Evolutionary conservation across 1,140 invertebrate species (phyloP).

Genomic region (Drosophila jambulina): DNA sequence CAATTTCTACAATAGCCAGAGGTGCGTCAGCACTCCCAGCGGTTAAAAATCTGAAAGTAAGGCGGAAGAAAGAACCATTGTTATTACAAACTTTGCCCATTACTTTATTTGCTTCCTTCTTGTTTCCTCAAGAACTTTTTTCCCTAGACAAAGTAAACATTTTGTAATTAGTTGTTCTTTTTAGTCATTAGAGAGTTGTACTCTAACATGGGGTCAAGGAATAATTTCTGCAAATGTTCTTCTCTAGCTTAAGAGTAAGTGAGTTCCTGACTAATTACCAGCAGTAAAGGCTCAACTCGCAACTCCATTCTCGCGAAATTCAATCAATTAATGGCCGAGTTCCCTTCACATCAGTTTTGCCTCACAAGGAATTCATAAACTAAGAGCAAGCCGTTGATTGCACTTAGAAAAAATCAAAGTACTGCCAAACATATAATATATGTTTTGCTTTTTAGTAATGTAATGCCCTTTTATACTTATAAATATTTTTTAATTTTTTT

Average conservation of each 20-base stretch:
- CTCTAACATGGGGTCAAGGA: constrained; percentile 2
- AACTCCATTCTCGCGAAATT: constrained; percentile 9
- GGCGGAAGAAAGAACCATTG: neutral
- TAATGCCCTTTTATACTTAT: neutral
- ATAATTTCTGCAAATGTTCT: neutral
- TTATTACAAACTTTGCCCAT: constrained; percentile 12
- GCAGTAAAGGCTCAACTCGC: neutral
- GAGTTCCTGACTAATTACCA: constrained; percentile 8
- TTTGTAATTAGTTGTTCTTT: constrained; percentile 18
- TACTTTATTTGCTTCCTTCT: constrained; percentile 9
- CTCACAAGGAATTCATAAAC: constrained; percentile 2
- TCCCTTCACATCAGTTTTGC: neutral
- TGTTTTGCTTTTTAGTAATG: neutral
- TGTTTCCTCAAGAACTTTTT: constrained; percentile 8
- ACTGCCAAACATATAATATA: neutral
- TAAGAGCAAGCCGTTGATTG: constrained; percentile 18
- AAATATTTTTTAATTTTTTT: neutral
- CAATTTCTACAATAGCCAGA: constrained; percentile 3
- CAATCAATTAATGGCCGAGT: constrained; percentile 24
- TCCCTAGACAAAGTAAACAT: constrained; percentile 13
- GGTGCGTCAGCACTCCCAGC: neutral
- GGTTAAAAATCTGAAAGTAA: constrained; percentile 1
- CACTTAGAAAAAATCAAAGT: neutral
- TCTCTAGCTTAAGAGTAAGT: neutral
- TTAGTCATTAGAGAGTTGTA: constrained; percentile 2